These are phyloP conservation scores for Peribatodes rhomboidaria DNA, from an alignment of 2,888 invertebrate species.

Conservation along the genomic window DNA sequence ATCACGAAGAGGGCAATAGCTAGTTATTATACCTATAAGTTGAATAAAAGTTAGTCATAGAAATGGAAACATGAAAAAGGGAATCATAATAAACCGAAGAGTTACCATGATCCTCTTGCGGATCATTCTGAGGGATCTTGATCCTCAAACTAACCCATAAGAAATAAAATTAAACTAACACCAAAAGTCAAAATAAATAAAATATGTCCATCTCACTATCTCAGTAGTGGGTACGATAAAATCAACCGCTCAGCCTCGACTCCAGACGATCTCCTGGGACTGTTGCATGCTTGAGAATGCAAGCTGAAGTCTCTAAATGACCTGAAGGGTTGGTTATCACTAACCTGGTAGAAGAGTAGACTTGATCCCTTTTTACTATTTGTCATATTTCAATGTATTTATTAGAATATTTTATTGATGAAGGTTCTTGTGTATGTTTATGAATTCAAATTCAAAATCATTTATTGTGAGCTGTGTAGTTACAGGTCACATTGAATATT, in stretches of 20 bases:
- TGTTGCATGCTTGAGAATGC: slow-evolving; percentile 25
- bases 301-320: slow-evolving; percentile 19
- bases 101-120: background rate
- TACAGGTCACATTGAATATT: no score
- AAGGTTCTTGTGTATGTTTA: no score
- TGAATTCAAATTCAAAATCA: no score
- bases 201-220: slow-evolving; percentile 15
- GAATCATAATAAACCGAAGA: background rate
- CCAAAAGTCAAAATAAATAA: slow-evolving; percentile 7
- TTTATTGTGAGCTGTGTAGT: no score
- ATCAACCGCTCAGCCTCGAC: slow-evolving; percentile 14
- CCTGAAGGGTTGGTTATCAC: background rate
- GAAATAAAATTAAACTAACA: background rate
- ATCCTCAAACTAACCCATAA: background rate
- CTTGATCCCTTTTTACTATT: no score
- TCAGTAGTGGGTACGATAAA: slow-evolving; percentile 4
- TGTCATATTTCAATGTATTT: no score
- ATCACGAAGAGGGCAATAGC: no score
- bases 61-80: background rate
- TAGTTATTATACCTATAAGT: no score
- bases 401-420: no score
- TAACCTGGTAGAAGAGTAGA: background rate
- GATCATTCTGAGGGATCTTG: background rate
- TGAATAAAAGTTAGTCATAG: no score
- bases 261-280: slow-evolving; percentile 18